phyloP scores from a whole-genome alignment of 2,113 vertebrate genomes.

The Cephalopterus ornatus region DNA sequence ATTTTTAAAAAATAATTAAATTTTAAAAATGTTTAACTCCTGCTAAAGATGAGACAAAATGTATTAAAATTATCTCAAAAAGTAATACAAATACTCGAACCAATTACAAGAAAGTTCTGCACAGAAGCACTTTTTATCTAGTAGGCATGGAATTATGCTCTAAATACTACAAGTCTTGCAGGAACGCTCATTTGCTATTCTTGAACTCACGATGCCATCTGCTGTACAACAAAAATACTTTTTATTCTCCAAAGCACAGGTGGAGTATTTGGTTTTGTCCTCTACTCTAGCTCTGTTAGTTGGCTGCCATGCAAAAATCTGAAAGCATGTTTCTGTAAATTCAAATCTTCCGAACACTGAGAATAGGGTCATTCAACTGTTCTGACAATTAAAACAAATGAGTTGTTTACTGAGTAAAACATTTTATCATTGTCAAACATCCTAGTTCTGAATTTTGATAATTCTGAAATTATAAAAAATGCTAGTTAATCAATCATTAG shows the following conservation, averaged over 20 bases:
- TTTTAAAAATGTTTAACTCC: neutral
- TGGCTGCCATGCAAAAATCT: neutral
- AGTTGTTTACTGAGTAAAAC: neutral
- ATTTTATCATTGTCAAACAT: neutral
- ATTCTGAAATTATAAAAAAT: too few relatives aligned
- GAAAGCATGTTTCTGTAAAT: neutral
- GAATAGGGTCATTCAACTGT: neutral
- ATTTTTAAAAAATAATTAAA: neutral
- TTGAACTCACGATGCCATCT: constrained; percentile 49
- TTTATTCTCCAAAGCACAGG: neutral
- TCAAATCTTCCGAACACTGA: neutral
- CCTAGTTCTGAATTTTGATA: neutral
- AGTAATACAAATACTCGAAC: neutral
- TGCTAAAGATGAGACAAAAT: neutral
- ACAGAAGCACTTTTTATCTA: neutral
- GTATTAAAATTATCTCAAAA: neutral
- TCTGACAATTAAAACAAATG: neutral
- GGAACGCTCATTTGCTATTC: neutral
- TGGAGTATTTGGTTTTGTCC: neutral
- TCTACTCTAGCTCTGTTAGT: neutral
- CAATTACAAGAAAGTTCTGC: neutral
- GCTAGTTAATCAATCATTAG: neutral
- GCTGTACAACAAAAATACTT: constrained; percentile 23
- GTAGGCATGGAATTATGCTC: neutral
- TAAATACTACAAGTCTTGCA: neutral